phyloP scores from a whole-genome alignment of 2,113 vertebrate genomes.

The Psilopogon haemacephalus region DNA sequence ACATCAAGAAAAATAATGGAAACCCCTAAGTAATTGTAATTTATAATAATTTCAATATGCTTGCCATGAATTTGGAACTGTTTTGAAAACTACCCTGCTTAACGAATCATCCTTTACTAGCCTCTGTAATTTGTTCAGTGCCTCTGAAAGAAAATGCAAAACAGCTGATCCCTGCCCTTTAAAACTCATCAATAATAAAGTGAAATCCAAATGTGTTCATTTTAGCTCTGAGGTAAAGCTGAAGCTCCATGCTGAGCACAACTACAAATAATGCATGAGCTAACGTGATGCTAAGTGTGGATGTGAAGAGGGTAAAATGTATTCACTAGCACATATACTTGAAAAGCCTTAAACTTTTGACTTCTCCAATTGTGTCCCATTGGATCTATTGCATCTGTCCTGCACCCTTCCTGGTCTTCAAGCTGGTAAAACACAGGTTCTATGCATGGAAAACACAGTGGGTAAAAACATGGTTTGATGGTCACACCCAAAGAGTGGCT shows the following conservation, averaged over 20 bases:
- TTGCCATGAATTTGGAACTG: constrained; percentile 31
- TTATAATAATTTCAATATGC: constrained; percentile 69
- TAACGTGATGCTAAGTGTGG: neutral
- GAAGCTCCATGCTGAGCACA: neutral
- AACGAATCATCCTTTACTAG: neutral
- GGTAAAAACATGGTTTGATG: no score
- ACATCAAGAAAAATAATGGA: constrained; percentile 16
- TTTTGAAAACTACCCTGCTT: constrained; percentile 53
- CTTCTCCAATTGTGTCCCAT: neutral
- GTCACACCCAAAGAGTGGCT: no score
- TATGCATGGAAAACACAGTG: no score
- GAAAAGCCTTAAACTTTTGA: neutral
- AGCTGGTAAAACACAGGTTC: no score
- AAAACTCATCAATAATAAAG: neutral
- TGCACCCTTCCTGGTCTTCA: no score
- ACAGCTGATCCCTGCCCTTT: neutral
- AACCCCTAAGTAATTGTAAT: constrained; percentile 38
- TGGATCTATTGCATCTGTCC: no score
- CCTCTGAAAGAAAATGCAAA: neutral
- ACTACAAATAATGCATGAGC: neutral
- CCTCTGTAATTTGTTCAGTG: neutral
- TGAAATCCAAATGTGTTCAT: constrained; percentile 12
- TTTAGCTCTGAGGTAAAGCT: neutral
- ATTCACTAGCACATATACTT: neutral
- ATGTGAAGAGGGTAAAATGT: neutral